Evolutionary conservation across 37 sponge, comb jelly and placozoan genomes (phyloP).

Genomic region (Trichoplax adhaerens): DNA sequence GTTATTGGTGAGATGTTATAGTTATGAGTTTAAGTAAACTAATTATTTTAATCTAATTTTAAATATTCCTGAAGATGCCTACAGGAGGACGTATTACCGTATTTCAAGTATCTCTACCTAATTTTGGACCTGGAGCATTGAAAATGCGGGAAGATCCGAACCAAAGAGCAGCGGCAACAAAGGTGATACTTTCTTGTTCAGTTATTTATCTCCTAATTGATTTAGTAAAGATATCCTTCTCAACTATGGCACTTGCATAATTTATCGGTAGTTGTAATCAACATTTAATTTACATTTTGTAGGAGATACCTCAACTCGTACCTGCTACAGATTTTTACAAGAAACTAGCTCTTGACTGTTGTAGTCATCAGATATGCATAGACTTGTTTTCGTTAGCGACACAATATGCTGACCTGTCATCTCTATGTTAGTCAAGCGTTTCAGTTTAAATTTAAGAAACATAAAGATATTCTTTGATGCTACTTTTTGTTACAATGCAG

Average conservation of each 20-base stretch:
- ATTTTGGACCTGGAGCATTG: slow-evolving; percentile 50
- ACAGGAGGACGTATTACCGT: slow-evolving; percentile 66
- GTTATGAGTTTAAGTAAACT: neutral
- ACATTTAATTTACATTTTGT: slow-evolving; percentile 7
- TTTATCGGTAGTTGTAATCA: neutral
- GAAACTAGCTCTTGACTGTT: slow-evolving; percentile 79
- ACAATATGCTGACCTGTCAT: slow-evolving; percentile 42
- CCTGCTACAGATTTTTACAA: slow-evolving; percentile 91
- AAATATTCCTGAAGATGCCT: slow-evolving; percentile 14
- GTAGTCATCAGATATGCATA: slow-evolving; percentile 72
- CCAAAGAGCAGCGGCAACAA: neutral
- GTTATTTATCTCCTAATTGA: slow-evolving; percentile 3
- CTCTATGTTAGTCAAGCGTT: slow-evolving; percentile 25
- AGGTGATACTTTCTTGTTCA: slow-evolving; percentile 4
- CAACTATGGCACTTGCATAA: no score
- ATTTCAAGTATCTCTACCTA: slow-evolving; percentile 36
- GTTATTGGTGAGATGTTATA: slow-evolving; percentile 41
- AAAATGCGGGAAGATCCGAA: slow-evolving; percentile 4
- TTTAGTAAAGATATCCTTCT: no score
- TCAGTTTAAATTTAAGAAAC: slow-evolving; percentile 3
- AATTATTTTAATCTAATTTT: neutral
- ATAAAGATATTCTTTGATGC: slow-evolving; percentile 7
- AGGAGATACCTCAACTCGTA: slow-evolving; percentile 29
- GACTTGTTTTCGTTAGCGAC: slow-evolving; percentile 73
- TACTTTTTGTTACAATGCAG: slow-evolving; percentile 6